A percentile compares a stretch with the other conserved stretches of the same genome.
These are phyloP conservation scores for Hypena proboscidalis DNA, from an alignment of 2,888 invertebrate genomes.

Conservation along the genomic window DNA sequence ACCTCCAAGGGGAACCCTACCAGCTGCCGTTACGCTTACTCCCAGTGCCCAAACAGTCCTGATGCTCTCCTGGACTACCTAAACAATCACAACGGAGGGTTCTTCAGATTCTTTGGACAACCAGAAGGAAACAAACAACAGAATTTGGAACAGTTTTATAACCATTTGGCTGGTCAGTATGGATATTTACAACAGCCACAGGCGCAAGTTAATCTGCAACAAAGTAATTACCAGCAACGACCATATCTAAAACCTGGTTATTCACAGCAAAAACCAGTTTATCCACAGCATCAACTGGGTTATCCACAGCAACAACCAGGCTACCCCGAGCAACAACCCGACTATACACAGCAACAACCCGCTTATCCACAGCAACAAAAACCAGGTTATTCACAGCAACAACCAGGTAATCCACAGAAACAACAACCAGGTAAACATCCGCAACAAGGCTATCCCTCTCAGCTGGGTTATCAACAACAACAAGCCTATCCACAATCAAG, in stretches of 20 bases:
- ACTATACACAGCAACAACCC: conserved; percentile 1
- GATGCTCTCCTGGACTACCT: conserved; percentile 90
- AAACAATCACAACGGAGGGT: conserved; percentile 94
- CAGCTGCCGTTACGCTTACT: conserved; percentile 88
- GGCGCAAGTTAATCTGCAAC: conserved; percentile 4
- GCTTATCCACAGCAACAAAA: conserved; percentile 20
- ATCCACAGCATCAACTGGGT: too few species aligned
- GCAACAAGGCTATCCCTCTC: too few species aligned
- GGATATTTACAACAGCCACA: conserved; percentile 33
- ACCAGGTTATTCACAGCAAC: too few species aligned
- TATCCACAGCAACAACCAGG: too few species aligned
- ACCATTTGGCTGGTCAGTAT: conserved; percentile 56
- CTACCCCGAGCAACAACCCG: conserved; percentile 19
- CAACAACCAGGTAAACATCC: conserved; percentile 8
- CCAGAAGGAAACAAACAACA: conserved; percentile 55
- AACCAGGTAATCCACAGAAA: background rate
- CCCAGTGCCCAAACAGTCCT: conserved; percentile 90
- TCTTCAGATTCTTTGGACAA: conserved; percentile 91
- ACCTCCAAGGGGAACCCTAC: conserved; percentile 86
- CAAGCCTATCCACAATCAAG: too few species aligned
- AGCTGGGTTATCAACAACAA: too few species aligned
- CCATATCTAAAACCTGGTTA: too few species aligned
- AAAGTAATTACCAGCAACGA: conserved; percentile 17
- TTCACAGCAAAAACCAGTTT: too few species aligned
- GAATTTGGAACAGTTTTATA: conserved; percentile 70